Evolutionary conservation across 1,140 invertebrate genomes (phyloP).

Genomic region (Musca vetustissima): DNA sequence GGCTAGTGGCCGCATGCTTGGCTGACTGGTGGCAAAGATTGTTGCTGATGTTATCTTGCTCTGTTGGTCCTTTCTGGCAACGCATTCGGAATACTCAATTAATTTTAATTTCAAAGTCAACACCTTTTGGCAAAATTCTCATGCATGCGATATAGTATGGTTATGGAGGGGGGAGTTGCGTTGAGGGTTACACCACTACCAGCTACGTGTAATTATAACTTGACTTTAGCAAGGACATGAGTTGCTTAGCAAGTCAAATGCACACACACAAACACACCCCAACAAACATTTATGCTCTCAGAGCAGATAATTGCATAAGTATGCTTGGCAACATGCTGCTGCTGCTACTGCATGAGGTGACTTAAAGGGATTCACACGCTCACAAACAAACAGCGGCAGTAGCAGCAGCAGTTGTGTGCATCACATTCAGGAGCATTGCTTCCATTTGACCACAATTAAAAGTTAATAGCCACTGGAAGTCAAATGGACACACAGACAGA

Average conservation of each 20-base stretch:
- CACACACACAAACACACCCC: too few relatives aligned
- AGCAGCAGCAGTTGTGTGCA: neutral
- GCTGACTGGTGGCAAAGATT: neutral
- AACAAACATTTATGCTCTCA: neutral
- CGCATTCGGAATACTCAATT: constrained; percentile 22
- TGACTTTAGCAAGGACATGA: too few relatives aligned
- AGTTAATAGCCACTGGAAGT: constrained; percentile 22
- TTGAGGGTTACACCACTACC: too few relatives aligned
- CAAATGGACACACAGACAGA: too few relatives aligned
- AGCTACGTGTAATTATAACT: too few relatives aligned
- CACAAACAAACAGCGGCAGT: neutral
- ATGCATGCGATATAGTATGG: too few relatives aligned
- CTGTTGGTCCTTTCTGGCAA: neutral
- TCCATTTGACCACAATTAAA: constrained; percentile 19
- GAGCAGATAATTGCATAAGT: constrained; percentile 1
- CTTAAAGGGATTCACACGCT: neutral
- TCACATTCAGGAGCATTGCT: neutral
- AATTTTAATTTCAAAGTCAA: constrained; percentile 25
- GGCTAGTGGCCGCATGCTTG: too few relatives aligned
- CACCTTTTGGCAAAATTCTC: constrained; percentile 16
- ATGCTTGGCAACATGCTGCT: neutral
- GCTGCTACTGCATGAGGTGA: neutral
- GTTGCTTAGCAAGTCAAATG: too few relatives aligned
- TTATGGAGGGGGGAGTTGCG: too few relatives aligned
- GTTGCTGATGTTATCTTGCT: neutral